Percentiles rank a stretch among this genome's conserved stretches.
Evolutionary conservation across 2,888 invertebrate species (phyloP).

Genomic region (Heliconius sara): DNA sequence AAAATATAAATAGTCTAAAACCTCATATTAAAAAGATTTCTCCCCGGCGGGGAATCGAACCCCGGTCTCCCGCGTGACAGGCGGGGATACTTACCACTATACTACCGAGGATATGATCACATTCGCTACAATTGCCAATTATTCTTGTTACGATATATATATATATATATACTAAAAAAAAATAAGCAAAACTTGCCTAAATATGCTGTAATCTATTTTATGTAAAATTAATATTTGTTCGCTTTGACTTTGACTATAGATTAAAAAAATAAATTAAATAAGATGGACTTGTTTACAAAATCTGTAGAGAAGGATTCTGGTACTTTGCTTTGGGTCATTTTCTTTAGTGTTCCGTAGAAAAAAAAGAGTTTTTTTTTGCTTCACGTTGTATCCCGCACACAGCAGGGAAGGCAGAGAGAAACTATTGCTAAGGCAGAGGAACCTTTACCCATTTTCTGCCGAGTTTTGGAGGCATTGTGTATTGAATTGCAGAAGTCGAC

Average conservation of each 20-base stretch:
- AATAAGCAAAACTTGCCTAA: not conserved
- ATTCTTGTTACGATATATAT: not conserved
- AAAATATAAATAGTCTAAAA: not conserved
- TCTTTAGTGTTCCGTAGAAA: no score
- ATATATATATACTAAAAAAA: not conserved
- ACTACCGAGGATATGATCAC: slow-evolving; percentile 74
- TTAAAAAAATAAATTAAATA: not conserved
- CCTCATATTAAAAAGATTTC: not conserved
- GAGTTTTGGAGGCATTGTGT: no score
- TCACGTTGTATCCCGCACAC: no score
- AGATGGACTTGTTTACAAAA: no score
- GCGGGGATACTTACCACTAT: slow-evolving; percentile 85
- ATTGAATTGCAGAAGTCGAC: no score
- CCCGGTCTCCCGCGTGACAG: slow-evolving; percentile 85
- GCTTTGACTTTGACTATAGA: not conserved
- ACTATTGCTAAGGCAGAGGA: no score
- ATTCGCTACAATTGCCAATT: not conserved
- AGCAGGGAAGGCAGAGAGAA: no score
- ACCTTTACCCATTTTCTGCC: no score
- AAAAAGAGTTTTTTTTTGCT: no score
- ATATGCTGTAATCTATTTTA: not conserved
- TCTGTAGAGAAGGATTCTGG: no score
- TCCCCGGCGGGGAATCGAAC: slow-evolving; percentile 84
- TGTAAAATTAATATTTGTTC: not conserved
- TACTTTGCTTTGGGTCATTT: no score